These are phyloP conservation scores for Micoletzkya japonica DNA, from an alignment of 2,888 invertebrate genomes.

Conservation along the genomic window DNA sequence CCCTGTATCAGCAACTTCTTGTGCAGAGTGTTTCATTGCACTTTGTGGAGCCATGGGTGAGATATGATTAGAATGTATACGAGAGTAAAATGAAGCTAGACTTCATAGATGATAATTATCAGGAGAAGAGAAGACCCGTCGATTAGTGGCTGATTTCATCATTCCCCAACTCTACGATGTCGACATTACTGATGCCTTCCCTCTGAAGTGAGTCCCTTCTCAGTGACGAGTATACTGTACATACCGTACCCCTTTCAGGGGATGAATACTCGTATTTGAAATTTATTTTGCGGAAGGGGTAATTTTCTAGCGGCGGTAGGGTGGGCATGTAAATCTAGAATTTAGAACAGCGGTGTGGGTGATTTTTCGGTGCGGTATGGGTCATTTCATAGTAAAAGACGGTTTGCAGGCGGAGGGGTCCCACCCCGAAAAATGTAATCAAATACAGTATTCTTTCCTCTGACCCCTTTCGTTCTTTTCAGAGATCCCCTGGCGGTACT, in stretches of 20 bases:
- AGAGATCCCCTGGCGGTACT: conserved; percentile 78
- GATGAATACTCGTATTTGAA: no score
- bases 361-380: no score
- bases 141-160: conserved; percentile 84
- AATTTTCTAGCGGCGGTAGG: no score
- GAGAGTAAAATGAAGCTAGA: not conserved
- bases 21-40: conserved; percentile 17
- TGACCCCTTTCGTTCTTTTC: conserved; percentile 66
- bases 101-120: conserved; percentile 68
- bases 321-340: no score
- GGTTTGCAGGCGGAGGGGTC: no score
- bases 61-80: not conserved
- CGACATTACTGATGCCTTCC: conserved; percentile 82
- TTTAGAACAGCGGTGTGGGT: no score
- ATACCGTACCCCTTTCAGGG: no score
- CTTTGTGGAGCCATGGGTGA: conserved; percentile 20
- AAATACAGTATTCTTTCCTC: no score
- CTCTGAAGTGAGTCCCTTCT: conserved; percentile 38
- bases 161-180: conserved; percentile 79
- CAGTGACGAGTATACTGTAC: no score
- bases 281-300: no score
- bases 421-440: no score
- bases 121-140: conserved; percentile 70
- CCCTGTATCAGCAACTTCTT: conserved; percentile 36
- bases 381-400: no score